Base-by-base conservation (phyloP, 2,113 vertebrate species). In the Microtus pennsylvanicus region DNA sequence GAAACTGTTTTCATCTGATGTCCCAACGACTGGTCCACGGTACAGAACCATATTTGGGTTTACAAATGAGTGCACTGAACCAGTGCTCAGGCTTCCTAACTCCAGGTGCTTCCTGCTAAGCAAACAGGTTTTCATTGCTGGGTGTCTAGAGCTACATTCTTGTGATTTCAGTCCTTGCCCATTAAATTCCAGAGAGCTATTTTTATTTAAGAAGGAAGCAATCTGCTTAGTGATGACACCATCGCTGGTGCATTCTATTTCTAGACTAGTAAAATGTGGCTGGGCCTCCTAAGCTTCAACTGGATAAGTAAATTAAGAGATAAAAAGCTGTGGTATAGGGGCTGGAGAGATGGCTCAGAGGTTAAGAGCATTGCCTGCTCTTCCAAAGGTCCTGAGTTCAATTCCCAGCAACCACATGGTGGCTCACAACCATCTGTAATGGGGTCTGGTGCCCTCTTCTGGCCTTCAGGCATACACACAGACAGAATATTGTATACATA, bases 161-260 rank as follows among this genome's bases (percentile, higher is more conserved):
- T 58, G 33, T 38, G 50, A 78, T 58, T 4, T 93, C 52, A 89
- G 67, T 78, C 33, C 85, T 45, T 87, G 45, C 50, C 67, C 61
- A 42, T 83, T 42, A 83, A 75, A 75, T 58, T 86, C 38, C 38
- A n/a, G 80, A 42, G 16, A 89, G 45, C 30, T 33, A 70, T 86
- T 81, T 63, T 86, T 94, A 52, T 81, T 92, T 81, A 89, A 92
- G 80, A 92, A n/a, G 42, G 76, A 90, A 94, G 82, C 4, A 33
- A 72, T 82, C 24, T 94, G 69, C 38, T 58, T 65, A 91, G 70
- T 91, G 80, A 80, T 78, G 13, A 89, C 81, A 69, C 52, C 74
- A 78, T 70, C 58, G 87, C 11, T 78, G 67, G 38, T 80, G 87
- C 19, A 61, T 80, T 69, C 28, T 7, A 67, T 97, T 93, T 86